A percentile compares a stretch with the other conserved stretches of the same genome.
Conservation (phyloP, 2,113 vertebrate species). For the Promerops cafer region DNA sequence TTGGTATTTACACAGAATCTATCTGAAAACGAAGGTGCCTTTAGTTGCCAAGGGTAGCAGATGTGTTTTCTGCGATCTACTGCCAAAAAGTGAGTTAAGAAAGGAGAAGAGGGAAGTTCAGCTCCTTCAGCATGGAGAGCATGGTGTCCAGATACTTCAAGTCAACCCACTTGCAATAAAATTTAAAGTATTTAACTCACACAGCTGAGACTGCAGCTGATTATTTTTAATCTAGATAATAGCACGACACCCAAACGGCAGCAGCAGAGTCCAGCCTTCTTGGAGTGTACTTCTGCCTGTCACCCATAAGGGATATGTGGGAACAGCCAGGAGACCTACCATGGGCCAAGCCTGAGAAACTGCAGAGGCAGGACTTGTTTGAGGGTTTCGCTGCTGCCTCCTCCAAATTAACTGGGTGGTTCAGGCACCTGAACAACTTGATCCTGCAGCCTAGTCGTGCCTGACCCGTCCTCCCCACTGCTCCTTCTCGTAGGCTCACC, state of each 20-base stretch:
- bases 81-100: conserved; percentile 32
- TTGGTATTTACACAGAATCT: conserved; percentile 39
- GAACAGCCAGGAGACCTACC: background rate
- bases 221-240: background rate
- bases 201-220: background rate
- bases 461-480: background rate
- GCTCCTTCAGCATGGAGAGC: background rate
- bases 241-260: rapidly evolving
- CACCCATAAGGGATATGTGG: rapidly evolving
- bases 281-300: rapidly evolving
- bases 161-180: background rate
- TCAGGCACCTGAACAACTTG: background rate
- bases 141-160: background rate
- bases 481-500: rapidly evolving
- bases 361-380: background rate
- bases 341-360: background rate
- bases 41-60: conserved; percentile 42
- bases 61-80: conserved; percentile 24
- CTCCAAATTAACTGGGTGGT: background rate
- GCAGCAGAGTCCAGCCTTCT: background rate
- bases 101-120: conserved; percentile 7
- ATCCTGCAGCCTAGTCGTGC: background rate
- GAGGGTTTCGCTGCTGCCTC: background rate
- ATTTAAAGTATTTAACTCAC: background rate
- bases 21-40: background rate